A percentile compares a stretch with the other conserved stretches of the same genome.
These are phyloP conservation scores for Andrena bicolor DNA, from an alignment of 2,888 invertebrate genomes.

Conservation along the genomic window DNA sequence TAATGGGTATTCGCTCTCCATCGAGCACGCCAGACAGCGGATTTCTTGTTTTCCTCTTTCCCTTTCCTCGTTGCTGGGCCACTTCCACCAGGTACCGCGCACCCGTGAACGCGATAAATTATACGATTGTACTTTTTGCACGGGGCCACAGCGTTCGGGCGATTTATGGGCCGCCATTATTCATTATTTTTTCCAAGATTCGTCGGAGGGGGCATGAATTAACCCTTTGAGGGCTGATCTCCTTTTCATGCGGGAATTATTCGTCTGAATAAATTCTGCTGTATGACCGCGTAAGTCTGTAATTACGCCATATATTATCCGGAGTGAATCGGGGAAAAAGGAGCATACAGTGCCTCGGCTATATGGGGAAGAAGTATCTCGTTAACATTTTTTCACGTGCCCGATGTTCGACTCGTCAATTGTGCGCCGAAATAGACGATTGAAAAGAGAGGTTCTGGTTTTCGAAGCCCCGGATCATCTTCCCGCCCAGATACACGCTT, in stretches of 20 bases:
- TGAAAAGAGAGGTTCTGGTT: too few species aligned
- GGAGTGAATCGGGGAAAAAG: not conserved
- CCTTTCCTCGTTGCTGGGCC: not conserved
- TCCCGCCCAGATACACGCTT: not conserved
- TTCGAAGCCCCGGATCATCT: not conserved
- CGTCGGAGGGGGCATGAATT: constrained; percentile 32
- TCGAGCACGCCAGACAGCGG: constrained; percentile 50
- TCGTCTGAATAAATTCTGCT: not conserved
- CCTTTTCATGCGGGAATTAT: constrained; percentile 10
- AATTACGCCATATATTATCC: not conserved
- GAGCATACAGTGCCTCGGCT: not conserved
- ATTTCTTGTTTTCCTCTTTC: constrained; percentile 45
- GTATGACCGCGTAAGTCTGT: not conserved
- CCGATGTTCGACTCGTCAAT: too few species aligned
- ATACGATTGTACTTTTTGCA: constrained; percentile 55
- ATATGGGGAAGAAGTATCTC: not conserved
- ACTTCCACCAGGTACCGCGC: constrained; percentile 35
- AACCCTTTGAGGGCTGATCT: constrained; percentile 23
- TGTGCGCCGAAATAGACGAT: too few species aligned
- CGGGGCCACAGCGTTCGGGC: constrained; percentile 11
- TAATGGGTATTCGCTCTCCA: constrained; percentile 72
- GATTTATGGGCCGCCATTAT: constrained; percentile 46
- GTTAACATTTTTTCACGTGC: not conserved
- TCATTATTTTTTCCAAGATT: constrained; percentile 22
- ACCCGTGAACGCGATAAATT: constrained; percentile 50